phyloP scores from a whole-genome alignment of 2,797 vertebrate species.

The Psittacula derbiana region DNA sequence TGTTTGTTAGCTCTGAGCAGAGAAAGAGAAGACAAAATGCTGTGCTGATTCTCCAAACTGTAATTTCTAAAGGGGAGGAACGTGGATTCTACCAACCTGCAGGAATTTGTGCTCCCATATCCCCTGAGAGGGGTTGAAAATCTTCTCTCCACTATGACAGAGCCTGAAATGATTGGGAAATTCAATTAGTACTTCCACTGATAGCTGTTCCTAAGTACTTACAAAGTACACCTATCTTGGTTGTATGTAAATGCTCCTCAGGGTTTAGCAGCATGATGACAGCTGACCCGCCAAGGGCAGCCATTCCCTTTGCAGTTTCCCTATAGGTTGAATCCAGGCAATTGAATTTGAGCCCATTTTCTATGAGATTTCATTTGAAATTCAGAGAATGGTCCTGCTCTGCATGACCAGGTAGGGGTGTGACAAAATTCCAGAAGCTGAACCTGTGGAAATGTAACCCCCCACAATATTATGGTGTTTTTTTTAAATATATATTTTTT shows the following conservation, averaged over 20 bases:
- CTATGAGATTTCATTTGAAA: neutral
- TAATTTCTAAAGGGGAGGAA: neutral
- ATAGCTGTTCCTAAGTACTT: neutral
- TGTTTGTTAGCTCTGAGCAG: neutral
- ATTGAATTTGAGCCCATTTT: neutral
- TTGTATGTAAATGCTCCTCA: neutral
- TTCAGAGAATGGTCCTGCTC: neutral
- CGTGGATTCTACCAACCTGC: neutral
- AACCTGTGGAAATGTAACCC: neutral
- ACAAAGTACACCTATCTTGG: neutral
- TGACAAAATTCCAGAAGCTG: neutral
- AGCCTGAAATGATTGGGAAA: neutral
- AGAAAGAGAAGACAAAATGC: neutral
- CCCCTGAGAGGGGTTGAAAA: neutral
- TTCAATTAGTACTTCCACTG: neutral
- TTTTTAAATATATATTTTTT: neutral
- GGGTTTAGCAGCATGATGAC: neutral
- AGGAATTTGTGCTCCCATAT: neutral
- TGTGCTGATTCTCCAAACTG: neutral
- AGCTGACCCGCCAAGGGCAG: neutral
- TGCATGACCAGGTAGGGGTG: neutral
- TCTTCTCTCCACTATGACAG: neutral
- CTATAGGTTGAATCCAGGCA: neutral
- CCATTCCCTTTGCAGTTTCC: neutral
- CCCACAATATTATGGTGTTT: neutral